phyloP scores from a whole-genome alignment of 2,888 invertebrate species.

The Apomyelois bistriatella region DNA sequence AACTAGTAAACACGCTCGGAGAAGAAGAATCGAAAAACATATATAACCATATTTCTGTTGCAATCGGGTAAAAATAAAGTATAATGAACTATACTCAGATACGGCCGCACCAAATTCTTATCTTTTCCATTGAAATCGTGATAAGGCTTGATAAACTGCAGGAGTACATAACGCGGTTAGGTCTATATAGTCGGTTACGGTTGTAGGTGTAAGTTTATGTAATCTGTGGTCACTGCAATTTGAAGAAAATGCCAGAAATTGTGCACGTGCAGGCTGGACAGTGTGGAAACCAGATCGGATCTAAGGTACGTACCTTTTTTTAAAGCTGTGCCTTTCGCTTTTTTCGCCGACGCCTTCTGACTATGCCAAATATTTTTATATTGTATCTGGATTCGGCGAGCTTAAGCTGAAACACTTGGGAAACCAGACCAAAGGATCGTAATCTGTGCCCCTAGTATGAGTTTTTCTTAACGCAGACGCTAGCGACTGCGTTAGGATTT shows the following conservation, averaged over 20 bases:
- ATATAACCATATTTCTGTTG: too few relatives aligned
- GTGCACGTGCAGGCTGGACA: slow-evolving; percentile 96
- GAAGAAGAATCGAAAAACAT: too few relatives aligned
- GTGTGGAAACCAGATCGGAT: slow-evolving; percentile 97
- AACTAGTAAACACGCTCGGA: too few relatives aligned
- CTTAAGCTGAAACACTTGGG: too few relatives aligned
- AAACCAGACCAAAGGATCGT: too few relatives aligned
- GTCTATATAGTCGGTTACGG: neutral
- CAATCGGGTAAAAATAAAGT: neutral
- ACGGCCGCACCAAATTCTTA: neutral
- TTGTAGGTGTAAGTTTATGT: neutral
- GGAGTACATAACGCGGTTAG: neutral
- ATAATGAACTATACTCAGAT: neutral
- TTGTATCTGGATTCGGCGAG: too few relatives aligned
- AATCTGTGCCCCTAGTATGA: too few relatives aligned
- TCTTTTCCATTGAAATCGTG: slow-evolving; percentile 2
- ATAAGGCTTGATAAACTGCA: slow-evolving; percentile 22
- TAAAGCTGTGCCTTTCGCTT: too few relatives aligned
- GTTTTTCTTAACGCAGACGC: too few relatives aligned
- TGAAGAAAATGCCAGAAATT: slow-evolving; percentile 90
- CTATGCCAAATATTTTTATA: too few relatives aligned
- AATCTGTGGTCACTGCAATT: neutral
- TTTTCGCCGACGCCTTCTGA: too few relatives aligned
- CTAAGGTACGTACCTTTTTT: slow-evolving; percentile 83
- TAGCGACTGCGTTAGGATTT: too few relatives aligned